phyloP scores from a whole-genome alignment of 2,888 invertebrate species.

The Monoplex corrugatus region DNA sequence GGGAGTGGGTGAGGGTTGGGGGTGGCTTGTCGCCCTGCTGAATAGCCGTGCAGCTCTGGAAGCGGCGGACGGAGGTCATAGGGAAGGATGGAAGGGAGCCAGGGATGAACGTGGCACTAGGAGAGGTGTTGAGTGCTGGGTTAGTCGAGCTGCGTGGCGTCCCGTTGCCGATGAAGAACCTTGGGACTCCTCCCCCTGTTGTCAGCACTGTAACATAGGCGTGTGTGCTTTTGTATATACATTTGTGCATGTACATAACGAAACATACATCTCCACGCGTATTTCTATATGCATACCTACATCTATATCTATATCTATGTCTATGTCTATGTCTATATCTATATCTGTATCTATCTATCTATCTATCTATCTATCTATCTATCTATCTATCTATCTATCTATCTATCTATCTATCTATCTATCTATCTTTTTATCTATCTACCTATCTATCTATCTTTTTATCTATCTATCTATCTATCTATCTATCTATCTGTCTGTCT shows the following conservation, averaged over 20 bases:
- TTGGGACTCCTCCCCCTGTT: background rate
- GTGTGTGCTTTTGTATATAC: too few species aligned
- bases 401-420: background rate
- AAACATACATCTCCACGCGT: too few species aligned
- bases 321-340: background rate
- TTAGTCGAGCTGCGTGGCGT: slow-evolving; percentile 58
- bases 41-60: slow-evolving; percentile 60
- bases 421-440: background rate
- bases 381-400: background rate
- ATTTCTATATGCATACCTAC: too few species aligned
- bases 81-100: slow-evolving; percentile 52
- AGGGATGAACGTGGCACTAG: slow-evolving; percentile 48
- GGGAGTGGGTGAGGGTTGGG: background rate
- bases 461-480: too few species aligned
- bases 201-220: slow-evolving; percentile 46
- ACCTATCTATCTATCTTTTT: too few species aligned
- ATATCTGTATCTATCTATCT: too few species aligned
- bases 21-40: slow-evolving; percentile 46
- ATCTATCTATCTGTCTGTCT: too few species aligned
- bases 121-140: slow-evolving; percentile 50
- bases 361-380: too few species aligned
- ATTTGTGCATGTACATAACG: too few species aligned
- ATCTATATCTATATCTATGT: background rate
- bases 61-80: slow-evolving; percentile 56
- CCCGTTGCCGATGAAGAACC: slow-evolving; percentile 31